These are phyloP conservation scores for Lithobates sylvaticus DNA, from an alignment of 2,797 vertebrate genomes.

Conservation along the genomic window DNA sequence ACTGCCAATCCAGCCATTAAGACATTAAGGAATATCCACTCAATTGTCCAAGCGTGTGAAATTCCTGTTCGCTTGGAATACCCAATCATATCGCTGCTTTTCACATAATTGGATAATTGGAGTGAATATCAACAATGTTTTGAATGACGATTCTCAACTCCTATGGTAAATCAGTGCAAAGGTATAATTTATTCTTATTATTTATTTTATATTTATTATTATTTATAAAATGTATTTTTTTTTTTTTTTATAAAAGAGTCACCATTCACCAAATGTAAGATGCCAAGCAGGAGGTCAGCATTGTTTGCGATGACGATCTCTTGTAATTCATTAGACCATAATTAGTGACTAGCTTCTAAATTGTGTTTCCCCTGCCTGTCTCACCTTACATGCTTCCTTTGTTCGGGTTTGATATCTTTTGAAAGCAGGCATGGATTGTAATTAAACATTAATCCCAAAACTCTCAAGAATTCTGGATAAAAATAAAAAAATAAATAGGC, in stretches of 20 bases:
- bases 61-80: background rate
- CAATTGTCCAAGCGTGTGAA: too few relatives aligned
- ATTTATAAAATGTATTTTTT: background rate
- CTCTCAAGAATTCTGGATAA: slow-evolving; percentile 61
- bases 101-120: too few relatives aligned
- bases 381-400: slow-evolving; percentile 17
- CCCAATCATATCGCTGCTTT: too few relatives aligned
- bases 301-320: slow-evolving; percentile 12
- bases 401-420: slow-evolving; percentile 60
- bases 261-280: background rate
- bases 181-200: too few relatives aligned
- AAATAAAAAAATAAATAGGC: slow-evolving; percentile 53
- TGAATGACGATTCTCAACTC: too few relatives aligned
- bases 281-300: background rate
- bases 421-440: slow-evolving; percentile 58
- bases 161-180: background rate
- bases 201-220: background rate
- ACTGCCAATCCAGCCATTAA: too few relatives aligned
- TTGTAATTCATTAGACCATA: slow-evolving; percentile 55
- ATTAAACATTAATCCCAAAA: slow-evolving; percentile 63
- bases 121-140: too few relatives aligned
- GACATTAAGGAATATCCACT: too few relatives aligned
- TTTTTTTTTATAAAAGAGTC: background rate
- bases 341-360: slow-evolving; percentile 58
- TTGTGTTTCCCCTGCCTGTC: slow-evolving; percentile 50